Evolutionary conservation across 35 echinoderm and acorn worm species (phyloP).

Genomic region (Apostichopus parvimensis): DNA sequence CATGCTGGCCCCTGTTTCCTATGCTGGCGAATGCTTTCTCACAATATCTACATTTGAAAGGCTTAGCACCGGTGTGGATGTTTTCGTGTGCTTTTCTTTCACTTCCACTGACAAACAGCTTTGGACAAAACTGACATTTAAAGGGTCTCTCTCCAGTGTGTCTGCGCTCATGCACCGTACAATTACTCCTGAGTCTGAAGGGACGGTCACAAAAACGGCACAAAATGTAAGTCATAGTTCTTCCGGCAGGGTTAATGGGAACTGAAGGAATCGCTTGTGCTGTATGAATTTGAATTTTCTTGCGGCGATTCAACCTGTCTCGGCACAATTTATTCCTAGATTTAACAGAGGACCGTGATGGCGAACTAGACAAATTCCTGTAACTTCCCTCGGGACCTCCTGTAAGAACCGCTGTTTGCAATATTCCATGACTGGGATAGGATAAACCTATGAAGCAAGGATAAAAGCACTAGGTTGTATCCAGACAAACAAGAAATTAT

Average conservation of each 20-base stretch:
- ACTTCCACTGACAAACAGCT: not conserved
- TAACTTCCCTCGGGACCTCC: not conserved
- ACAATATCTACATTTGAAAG: conserved; percentile 24
- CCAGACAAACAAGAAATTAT: too few relatives aligned
- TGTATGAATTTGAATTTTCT: not conserved
- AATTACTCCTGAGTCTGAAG: conserved; percentile 1
- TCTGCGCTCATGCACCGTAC: conserved; percentile 10
- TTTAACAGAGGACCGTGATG: not conserved
- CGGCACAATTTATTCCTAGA: not conserved
- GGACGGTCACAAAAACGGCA: conserved; percentile 18
- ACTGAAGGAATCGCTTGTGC: not conserved
- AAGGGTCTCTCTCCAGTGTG: conserved; percentile 44
- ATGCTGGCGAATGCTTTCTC: not conserved
- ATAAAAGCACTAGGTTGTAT: not conserved
- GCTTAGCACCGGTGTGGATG: conserved; percentile 29
- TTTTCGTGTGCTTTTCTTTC: conserved; percentile 17
- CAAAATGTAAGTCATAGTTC: not conserved
- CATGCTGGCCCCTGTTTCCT: not conserved
- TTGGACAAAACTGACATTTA: conserved; percentile 31
- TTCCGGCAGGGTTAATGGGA: not conserved
- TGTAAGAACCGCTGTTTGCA: not conserved
- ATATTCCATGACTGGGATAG: not conserved
- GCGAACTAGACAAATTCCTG: not conserved
- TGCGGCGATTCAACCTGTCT: not conserved
- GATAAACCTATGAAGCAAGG: conserved; percentile 5